Conservation (phyloP, 1,140 invertebrate genomes). For the Dendrolimus punctatus region DNA sequence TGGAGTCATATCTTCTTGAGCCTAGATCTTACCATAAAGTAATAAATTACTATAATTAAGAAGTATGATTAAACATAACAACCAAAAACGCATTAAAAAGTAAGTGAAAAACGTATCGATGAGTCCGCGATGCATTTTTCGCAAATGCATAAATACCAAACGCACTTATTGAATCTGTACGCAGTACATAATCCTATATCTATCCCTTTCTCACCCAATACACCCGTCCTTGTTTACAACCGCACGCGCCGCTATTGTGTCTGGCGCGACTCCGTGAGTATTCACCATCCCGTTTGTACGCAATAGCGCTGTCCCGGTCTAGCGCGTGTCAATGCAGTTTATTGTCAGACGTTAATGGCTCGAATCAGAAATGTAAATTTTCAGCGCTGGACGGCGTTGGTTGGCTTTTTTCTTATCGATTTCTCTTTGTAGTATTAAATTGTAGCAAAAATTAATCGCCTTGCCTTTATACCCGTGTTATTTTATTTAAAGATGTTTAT, state of each 20-base stretch:
- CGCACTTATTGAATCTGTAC: constrained; percentile 55
- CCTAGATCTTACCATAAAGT: neutral
- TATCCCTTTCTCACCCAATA: constrained; percentile 37
- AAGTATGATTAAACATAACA: constrained; percentile 17
- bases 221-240: constrained; percentile 31
- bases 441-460: constrained; percentile 55
- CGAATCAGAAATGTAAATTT: constrained; percentile 72
- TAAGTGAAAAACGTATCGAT: constrained; percentile 58
- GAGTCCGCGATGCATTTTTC: constrained; percentile 63
- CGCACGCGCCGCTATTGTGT: constrained; percentile 64
- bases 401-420: constrained; percentile 60
- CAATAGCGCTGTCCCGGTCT: constrained; percentile 47
- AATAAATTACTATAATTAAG: constrained; percentile 1
- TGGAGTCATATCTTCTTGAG: neutral
- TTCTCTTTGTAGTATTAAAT: constrained; percentile 67
- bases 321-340: constrained; percentile 65
- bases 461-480: constrained; percentile 24
- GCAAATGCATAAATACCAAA: constrained; percentile 65
- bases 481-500: neutral
- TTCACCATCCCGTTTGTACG: constrained; percentile 33
- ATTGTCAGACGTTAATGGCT: constrained; percentile 68
- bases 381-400: constrained; percentile 64
- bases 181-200: constrained; percentile 20
- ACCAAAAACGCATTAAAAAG: constrained; percentile 45
- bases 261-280: constrained; percentile 33